phyloP scores from a whole-genome alignment of 1,140 invertebrate genomes.

The Hydropsyche tenuis region DNA sequence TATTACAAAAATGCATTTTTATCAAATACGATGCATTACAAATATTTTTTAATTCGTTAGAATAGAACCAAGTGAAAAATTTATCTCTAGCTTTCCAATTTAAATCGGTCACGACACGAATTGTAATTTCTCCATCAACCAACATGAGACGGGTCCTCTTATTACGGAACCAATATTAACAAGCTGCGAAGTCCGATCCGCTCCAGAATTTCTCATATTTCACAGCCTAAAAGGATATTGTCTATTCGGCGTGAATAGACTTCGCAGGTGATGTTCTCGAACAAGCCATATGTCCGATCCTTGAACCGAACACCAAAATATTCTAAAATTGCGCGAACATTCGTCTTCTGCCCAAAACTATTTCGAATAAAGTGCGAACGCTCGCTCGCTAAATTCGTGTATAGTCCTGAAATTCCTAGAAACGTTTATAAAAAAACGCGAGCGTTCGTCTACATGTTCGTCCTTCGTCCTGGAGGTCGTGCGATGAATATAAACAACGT shows the following conservation, averaged over 20 bases:
- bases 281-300: slow-evolving; percentile 16
- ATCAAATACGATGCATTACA: too few relatives aligned
- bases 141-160: slow-evolving; percentile 2
- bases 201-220: slow-evolving; percentile 39
- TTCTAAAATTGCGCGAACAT: too few relatives aligned
- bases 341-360: too few relatives aligned
- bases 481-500: slow-evolving; percentile 42
- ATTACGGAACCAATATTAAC: slow-evolving; percentile 31
- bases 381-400: background rate
- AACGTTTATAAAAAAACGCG: too few relatives aligned
- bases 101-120: background rate
- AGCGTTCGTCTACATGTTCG: background rate
- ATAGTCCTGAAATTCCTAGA: background rate
- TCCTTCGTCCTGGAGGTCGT: slow-evolving; percentile 12
- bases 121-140: slow-evolving; percentile 5
- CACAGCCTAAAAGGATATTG: slow-evolving; percentile 30
- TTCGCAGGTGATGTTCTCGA: background rate
- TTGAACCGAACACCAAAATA: slow-evolving; percentile 3
- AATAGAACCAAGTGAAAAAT: too few relatives aligned
- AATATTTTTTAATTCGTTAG: too few relatives aligned
- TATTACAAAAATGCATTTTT: too few relatives aligned
- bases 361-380: background rate
- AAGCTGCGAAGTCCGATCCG: slow-evolving; percentile 24
- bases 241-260: slow-evolving; percentile 34
- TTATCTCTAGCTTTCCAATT: too few relatives aligned